Percentiles rank a stretch among this genome's conserved stretches.
Evolutionary conservation across 2,888 invertebrate genomes (phyloP).

Genomic region (Rhimphoctona megacephalus): DNA sequence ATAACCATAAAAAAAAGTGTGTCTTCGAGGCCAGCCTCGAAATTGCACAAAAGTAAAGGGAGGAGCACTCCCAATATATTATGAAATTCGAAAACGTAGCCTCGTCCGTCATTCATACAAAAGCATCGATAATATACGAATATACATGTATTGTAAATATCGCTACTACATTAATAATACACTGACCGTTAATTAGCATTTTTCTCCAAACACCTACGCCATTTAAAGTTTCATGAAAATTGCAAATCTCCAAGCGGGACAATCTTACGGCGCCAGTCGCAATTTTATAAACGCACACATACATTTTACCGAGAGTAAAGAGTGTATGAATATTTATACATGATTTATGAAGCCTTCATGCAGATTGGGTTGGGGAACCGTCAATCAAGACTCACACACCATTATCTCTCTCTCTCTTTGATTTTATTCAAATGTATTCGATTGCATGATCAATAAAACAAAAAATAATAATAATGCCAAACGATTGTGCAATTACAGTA

Average conservation of each 20-base stretch:
- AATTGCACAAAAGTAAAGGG: conserved; percentile 2
- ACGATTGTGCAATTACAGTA: background rate
- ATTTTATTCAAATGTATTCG: conserved; percentile 6
- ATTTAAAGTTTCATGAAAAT: conserved; percentile 53
- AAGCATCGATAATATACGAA: conserved; percentile 36
- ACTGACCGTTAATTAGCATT: conserved; percentile 50
- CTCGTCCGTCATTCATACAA: conserved; percentile 45
- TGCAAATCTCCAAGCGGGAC: conserved; percentile 34
- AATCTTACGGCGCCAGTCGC: conserved; percentile 57
- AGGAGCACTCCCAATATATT: conserved; percentile 15
- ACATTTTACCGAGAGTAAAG: background rate
- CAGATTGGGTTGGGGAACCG: conserved; percentile 61
- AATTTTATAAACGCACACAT: conserved; percentile 32
- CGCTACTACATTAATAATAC: conserved; percentile 37
- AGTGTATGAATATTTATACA: conserved; percentile 50
- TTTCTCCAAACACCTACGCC: conserved; percentile 50
- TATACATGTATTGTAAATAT: conserved; percentile 8
- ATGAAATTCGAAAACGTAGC: conserved; percentile 25
- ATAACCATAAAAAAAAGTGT: background rate
- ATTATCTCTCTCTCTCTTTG: conserved; percentile 22
- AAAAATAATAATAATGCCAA: background rate
- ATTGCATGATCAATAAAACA: conserved; percentile 3
- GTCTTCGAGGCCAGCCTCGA: conserved; percentile 10
- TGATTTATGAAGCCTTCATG: conserved; percentile 58
- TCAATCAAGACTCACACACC: conserved; percentile 40